Evolutionary conservation across 2,888 invertebrate species (phyloP).

Genomic region (Odontocolon sp.): DNA sequence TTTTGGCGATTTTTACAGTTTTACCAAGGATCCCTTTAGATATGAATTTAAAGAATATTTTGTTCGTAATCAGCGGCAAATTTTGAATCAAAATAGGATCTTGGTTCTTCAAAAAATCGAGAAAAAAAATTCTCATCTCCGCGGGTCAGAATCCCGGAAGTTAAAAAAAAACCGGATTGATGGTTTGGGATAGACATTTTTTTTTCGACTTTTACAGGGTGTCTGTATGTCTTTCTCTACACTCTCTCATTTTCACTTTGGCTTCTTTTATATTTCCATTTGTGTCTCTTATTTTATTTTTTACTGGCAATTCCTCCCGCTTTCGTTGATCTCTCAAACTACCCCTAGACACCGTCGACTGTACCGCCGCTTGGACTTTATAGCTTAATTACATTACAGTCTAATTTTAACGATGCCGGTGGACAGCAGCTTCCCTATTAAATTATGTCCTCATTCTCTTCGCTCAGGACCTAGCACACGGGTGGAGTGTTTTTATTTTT

Average conservation of each 20-base stretch:
- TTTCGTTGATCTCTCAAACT: conserved; percentile 6
- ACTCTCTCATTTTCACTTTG: neutral
- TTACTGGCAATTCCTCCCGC: neutral
- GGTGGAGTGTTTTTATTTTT: conserved; percentile 2
- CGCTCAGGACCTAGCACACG: neutral
- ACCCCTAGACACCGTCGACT: neutral
- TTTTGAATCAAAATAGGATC: no score
- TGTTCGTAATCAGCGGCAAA: no score
- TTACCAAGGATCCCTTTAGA: no score
- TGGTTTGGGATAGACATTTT: no score
- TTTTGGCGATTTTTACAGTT: no score
- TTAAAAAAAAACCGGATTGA: no score
- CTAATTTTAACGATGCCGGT: conserved; percentile 58
- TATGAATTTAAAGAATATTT: no score
- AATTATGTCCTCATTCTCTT: conserved; percentile 50
- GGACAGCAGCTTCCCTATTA: conserved; percentile 55
- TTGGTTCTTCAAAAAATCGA: no score
- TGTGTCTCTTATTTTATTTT: conserved; percentile 13
- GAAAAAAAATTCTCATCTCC: no score
- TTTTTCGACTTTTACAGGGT: no score
- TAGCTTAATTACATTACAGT: conserved; percentile 57
- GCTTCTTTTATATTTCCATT: neutral
- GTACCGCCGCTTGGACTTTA: conserved; percentile 25
- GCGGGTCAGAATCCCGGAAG: no score
- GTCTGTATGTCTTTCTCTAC: no score